Conservation (phyloP, 2,888 invertebrate genomes). For the Callyntrura guangdongensis region DNA sequence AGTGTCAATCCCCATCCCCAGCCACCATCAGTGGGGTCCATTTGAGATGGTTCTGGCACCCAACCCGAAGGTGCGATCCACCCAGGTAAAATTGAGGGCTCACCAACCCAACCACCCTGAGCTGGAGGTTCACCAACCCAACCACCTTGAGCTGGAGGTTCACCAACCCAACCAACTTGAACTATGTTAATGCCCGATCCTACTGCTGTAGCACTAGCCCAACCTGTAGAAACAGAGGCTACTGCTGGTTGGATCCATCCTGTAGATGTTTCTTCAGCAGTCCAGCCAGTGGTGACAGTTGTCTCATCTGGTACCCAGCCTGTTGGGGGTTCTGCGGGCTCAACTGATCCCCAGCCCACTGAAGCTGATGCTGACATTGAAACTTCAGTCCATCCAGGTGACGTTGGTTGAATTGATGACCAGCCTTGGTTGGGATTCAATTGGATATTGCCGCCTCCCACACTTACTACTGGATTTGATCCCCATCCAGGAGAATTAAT, state of each 20-base stretch:
- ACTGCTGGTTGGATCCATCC: conserved; percentile 6
- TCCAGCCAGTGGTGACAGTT: conserved; percentile 19
- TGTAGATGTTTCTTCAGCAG: too few relatives aligned
- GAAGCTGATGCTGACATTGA: background rate
- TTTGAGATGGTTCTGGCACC: background rate
- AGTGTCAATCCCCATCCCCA: conserved; percentile 4
- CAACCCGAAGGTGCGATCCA: background rate
- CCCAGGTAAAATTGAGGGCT: background rate
- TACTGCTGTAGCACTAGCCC: background rate
- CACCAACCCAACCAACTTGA: background rate
- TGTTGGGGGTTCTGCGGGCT: background rate
- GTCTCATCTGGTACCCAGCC: background rate
- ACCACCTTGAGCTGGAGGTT: too few relatives aligned
- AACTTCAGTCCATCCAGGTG: background rate
- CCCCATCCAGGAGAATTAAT: conserved; percentile 24
- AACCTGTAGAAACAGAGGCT: background rate
- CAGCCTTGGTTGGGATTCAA: conserved; percentile 7
- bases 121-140: too few relatives aligned
- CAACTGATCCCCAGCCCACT: background rate
- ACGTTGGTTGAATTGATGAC: background rate
- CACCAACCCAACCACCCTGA: too few relatives aligned
- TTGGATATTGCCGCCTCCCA: conserved; percentile 1
- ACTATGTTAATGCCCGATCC: background rate
- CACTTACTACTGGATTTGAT: background rate
- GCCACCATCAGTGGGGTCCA: too few relatives aligned